These are phyloP conservation scores for Sclerodermus sp. DNA, from an alignment of 2,888 invertebrate species.

Conservation along the genomic window DNA sequence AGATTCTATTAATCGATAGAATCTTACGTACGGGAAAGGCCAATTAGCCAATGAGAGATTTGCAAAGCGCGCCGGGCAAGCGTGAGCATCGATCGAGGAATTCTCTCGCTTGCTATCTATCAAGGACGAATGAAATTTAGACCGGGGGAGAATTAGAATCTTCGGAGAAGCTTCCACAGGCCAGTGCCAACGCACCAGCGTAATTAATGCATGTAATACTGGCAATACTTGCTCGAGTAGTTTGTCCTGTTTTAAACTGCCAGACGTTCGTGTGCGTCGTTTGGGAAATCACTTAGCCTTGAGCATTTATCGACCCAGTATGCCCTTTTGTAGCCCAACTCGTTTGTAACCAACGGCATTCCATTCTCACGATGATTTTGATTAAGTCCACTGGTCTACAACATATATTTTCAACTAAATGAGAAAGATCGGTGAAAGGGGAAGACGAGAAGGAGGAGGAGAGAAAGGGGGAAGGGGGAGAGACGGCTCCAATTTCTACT, in stretches of 20 bases:
- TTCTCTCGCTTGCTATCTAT: no score
- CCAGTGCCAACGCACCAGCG: no score
- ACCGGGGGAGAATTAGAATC: no score
- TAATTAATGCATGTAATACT: no score
- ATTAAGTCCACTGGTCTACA: conserved; percentile 18
- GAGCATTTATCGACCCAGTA: conserved; percentile 27
- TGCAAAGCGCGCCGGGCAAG: background rate
- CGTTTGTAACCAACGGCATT: conserved; percentile 34
- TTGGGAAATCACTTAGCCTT: conserved; percentile 32
- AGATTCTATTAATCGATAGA: no score
- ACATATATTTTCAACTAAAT: conserved; percentile 11
- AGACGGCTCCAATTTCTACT: no score
- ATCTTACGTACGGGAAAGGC: no score
- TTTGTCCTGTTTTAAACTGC: conserved; percentile 14
- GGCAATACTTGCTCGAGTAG: conserved; percentile 9
- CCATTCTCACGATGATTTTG: conserved; percentile 35
- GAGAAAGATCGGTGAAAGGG: no score
- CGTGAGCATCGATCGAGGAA: conserved; percentile 2
- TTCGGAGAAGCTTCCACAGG: no score
- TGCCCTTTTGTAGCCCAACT: conserved; percentile 34
- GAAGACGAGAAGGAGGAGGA: no score
- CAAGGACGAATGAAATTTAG: no score
- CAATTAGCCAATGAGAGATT: conserved; percentile 5
- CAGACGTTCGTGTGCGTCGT: conserved; percentile 12
- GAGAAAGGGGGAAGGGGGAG: no score